Base-by-base conservation (phyloP, 2,797 vertebrate species). In the Lepus oiostolus region DNA sequence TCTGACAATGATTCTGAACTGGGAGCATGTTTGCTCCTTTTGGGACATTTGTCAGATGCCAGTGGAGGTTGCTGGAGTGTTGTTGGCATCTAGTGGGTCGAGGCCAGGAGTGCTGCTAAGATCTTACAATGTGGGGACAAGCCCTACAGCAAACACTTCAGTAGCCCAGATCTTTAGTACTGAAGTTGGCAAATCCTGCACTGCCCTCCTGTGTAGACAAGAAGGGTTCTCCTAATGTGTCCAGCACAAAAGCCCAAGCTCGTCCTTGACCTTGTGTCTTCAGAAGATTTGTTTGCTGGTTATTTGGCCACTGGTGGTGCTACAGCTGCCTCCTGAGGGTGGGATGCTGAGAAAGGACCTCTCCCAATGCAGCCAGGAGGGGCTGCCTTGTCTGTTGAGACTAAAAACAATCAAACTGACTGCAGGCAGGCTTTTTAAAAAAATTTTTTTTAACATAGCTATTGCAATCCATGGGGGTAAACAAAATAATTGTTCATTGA, bases 81-180 rank as follows among this genome's bases (percentile, higher is more conserved):
- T 70, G 10, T 10, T 75, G 71, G 67, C 58, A 3, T 32, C 14
- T 67, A 42, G 58, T 52, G 32, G 22, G 2, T 30, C 21, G 82
- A 88, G 26, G 32, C 38, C 65, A 8, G 47, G 42, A 24, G 42
- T 8, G 38, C 35, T 38, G 58, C n/a, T 32, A 7, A 60, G 52
- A 28, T 5, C n/a, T 13, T 90, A 0, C 28, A 14, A 0, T 7
- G 13, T 9, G 12, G 4, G 60, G n/a, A 6, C 32, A 3, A 38
- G n/a, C 8, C 8, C 63, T 21, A 24, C 4, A 35, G 6, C 28
- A 16, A 63, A 32, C 60, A 70, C 42, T 47, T 47, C 42, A 47
- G 42, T 47, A 47, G 7, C 30, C 42, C 26, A 63, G 12, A 5
- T 26, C 42, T 35, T 0, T 22, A 26, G 47, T 38, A 16, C 16